Percentiles rank a stretch among this genome's conserved stretches.
Evolutionary conservation across 2,888 invertebrate genomes (phyloP).

Genomic region (Drosophila falleni): DNA sequence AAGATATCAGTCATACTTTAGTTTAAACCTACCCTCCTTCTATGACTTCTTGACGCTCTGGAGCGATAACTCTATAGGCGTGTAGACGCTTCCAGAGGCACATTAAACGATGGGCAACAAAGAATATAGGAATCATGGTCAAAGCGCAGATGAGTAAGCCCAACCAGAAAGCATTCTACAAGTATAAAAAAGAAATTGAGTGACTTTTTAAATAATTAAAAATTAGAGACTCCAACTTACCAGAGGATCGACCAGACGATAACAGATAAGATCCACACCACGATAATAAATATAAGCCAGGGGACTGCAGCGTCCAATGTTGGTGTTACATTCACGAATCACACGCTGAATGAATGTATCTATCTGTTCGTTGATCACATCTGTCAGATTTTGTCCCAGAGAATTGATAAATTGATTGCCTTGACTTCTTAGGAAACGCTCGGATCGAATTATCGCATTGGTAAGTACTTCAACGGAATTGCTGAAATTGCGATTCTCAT

Average conservation of each 20-base stretch:
- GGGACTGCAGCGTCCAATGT: conserved; percentile 53
- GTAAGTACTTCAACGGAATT: conserved; percentile 19
- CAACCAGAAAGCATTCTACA: conserved; percentile 96
- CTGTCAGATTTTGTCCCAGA: conserved; percentile 40
- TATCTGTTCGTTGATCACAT: conserved; percentile 22
- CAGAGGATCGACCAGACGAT: conserved; percentile 54
- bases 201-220: not conserved
- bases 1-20: not conserved
- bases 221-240: conserved; percentile 26
- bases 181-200: conserved; percentile 32
- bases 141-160: conserved; percentile 93
- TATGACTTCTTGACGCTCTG: conserved; percentile 83
- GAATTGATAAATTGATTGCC: conserved; percentile 34
- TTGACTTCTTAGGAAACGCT: conserved; percentile 16
- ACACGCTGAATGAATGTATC: conserved; percentile 9
- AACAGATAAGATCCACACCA: conserved; percentile 47
- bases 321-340: not conserved
- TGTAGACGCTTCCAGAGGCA: conserved; percentile 93
- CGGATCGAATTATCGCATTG: conserved; percentile 19
- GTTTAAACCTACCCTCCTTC: conserved; percentile 16
- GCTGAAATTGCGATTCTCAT: conserved; percentile 40
- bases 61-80: conserved; percentile 83
- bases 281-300: conserved; percentile 51
- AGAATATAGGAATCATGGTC: conserved; percentile 92
- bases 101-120: conserved; percentile 92